Evolutionary conservation across 2,888 invertebrate species (phyloP), one percentile per base, ranked within the genome.

Genomic region (Dasypolia templi): DNA sequence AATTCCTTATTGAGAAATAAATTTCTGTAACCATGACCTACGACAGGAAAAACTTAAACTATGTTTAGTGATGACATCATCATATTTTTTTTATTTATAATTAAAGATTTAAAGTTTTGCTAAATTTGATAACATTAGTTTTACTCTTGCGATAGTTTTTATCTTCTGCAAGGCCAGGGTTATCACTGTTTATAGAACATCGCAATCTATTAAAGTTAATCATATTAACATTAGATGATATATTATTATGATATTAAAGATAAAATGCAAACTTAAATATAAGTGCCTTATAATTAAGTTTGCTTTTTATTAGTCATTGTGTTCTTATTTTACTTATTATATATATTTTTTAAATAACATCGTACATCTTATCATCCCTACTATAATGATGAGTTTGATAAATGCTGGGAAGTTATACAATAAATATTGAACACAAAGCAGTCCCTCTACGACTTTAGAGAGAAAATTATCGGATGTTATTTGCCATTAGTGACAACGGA

Each of bases 11-110:
- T 56, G 4, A 56, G 19, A 56, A 56, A 56, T 19, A 32, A 7
- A 39, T 39, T 39, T 39, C 19, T 56, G 29, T 19, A 56, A 19
- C 56, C 7, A 7, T 39, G 39, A 39, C 39, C 3, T 35, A 58
- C 32, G 7, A 14, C 14, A 14, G 19, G 6, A 26, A 7, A 39
- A 29, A 6, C 7, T 44, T 63, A 22, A 19, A 22, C 19, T 49
- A 32, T 51, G 17, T 49, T 42, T 71, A 65, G 62, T 86, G 86
- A 62, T 75, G 79, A 72, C 29, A 2, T 29, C 19, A 56, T 17
- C n/a, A n/a, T n/a, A n/a, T n/a, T n/a, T n/a, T n/a, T n/a, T n/a
- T n/a, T n/a, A n/a, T n/a, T n/a, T n/a, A 42, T 22, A 29, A 42
- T 62, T 4, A 42, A 63, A 29, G 22, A 44, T 29, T 42, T n/a